phyloP scores from a whole-genome alignment of 2,797 vertebrate genomes.

The Dendrocincla fuliginosa region DNA sequence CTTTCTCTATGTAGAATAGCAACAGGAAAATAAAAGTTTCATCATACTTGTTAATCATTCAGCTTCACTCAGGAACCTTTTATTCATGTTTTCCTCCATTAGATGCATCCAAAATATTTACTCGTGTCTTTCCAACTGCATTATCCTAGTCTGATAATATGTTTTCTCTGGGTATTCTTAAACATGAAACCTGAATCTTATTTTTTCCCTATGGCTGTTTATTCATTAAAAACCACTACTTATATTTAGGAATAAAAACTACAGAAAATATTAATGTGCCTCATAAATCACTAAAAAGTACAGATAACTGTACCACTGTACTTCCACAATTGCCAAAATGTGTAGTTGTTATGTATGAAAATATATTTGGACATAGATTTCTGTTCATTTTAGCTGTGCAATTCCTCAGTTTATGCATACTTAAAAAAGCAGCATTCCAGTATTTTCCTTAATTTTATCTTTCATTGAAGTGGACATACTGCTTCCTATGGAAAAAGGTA shows the following conservation, averaged over 20 bases:
- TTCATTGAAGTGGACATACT: conserved; percentile 4
- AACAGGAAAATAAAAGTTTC: not conserved
- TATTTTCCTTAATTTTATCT: not conserved
- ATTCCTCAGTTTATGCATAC: not conserved
- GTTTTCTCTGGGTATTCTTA: not conserved
- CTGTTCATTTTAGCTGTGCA: not conserved
- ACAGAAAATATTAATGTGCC: not conserved
- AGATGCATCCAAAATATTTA: not conserved
- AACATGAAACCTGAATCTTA: not conserved
- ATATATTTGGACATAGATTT: not conserved
- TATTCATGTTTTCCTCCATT: not conserved
- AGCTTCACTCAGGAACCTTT: not conserved
- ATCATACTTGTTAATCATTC: not conserved
- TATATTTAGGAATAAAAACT: not conserved
- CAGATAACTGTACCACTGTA: not conserved
- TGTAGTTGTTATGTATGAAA: not conserved
- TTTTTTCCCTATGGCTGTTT: not conserved
- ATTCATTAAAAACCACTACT: not conserved
- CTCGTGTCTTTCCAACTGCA: not conserved
- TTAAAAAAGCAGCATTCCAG: not conserved
- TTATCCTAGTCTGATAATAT: not conserved
- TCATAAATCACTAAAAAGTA: not conserved
- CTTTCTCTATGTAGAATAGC: not conserved
- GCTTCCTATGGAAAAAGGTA: conserved; percentile 28
- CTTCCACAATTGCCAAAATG: not conserved